Base-by-base conservation (phyloP, 53 echinoderm and acorn worm genomes). In the Patiria pectinifera region DNA sequence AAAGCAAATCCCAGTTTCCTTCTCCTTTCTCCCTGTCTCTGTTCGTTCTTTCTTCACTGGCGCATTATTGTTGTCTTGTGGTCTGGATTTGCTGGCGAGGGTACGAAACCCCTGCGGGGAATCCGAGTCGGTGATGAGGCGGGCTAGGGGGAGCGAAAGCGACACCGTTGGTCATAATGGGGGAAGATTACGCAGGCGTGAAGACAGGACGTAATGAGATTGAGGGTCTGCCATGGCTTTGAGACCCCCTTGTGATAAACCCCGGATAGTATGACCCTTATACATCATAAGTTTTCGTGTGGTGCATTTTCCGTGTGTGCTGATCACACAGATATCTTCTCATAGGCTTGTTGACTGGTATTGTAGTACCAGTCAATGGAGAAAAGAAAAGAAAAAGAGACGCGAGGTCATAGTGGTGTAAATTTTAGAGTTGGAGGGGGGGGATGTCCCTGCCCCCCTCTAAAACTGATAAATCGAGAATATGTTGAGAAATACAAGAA, bases 161-260 rank as follows among this genome's bases (percentile, higher is more conserved):
- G 69, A 85, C 66, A 69, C 66, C 85, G 44, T 85, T 66, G 85
- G 25, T 69, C 69, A 85, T 85, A 66, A 85, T 69, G 69, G 85
- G 11, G 66, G 69, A 26, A 63, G 62, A 85, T 84, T 84, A 45
- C 35, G 69, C 6, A 85, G 85, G 69, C 43, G 85, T 70, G 85
- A 85, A 85, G 85, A 63, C 23, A 53, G 8, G 53, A 53, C 8
- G 8, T 53, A 53, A 53, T 53, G 53, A 53, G 53, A 53, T 53
- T 1, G 13, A 26, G 62, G 58, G 59, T 62, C 63, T 83, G n/a
- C 15, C 11, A 4, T 59, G 83, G 60, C 69, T 69, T 21, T 69
- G 7, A 21, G 16, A 21, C 21, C 69, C 35, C 69, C 69, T 21
- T 15, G 16, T 69, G 69, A 8, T 53, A 53, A 0, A 53, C 53